Conservation (phyloP, 2,888 invertebrate genomes). For the Drosophila colorata region DNA sequence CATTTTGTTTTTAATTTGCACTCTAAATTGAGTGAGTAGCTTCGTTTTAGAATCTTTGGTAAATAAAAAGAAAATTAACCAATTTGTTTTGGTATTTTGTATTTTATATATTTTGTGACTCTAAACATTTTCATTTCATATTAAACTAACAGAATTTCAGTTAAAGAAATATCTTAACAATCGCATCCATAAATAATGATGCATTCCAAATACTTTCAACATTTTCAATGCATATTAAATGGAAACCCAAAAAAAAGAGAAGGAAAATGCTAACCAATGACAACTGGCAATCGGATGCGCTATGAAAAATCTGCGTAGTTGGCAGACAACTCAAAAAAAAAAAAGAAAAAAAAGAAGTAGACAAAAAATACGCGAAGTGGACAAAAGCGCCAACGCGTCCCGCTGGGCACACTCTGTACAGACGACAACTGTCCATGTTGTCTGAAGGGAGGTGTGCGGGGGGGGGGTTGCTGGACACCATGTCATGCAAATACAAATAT, state of each 20-base stretch:
- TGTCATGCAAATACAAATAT: conserved; percentile 66
- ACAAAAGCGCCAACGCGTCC: conserved; percentile 49
- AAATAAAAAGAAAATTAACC: too few species aligned
- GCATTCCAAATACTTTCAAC: conserved; percentile 35
- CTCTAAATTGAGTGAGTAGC: too few species aligned
- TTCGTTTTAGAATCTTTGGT: too few species aligned
- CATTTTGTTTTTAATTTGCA: too few species aligned
- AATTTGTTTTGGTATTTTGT: too few species aligned
- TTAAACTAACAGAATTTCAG: not conserved
- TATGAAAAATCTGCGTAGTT: conserved; percentile 48
- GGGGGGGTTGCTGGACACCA: conserved; percentile 39
- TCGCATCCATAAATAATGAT: conserved; percentile 43
- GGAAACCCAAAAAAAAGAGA: conserved; percentile 10
- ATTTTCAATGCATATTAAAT: conserved; percentile 55
- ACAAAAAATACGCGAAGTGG: conserved; percentile 10
- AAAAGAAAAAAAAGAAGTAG: conserved; percentile 8
- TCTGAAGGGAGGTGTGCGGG: not conserved
- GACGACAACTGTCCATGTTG: conserved; percentile 61
- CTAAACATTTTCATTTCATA: not conserved
- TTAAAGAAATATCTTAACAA: conserved; percentile 6
- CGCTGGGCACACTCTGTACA: conserved; percentile 49
- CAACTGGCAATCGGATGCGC: conserved; percentile 30
- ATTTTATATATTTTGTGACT: not conserved
- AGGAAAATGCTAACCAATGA: conserved; percentile 16
- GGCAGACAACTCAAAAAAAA: conserved; percentile 25